phyloP scores from a whole-genome alignment of 2,888 invertebrate genomes.

The Temnothorax ravouxi region DNA sequence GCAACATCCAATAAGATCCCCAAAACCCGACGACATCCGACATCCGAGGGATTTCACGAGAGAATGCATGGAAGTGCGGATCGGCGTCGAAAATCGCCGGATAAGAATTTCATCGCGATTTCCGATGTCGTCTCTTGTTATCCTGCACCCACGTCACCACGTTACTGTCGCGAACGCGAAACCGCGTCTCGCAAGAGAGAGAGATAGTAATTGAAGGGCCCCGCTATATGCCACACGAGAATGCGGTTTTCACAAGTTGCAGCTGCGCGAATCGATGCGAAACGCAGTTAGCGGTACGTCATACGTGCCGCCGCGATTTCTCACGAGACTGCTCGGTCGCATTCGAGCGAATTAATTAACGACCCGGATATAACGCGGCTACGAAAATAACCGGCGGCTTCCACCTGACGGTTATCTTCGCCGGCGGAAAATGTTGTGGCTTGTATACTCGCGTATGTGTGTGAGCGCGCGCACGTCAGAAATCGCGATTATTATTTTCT shows the following conservation, averaged over 20 bases:
- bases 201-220: conserved; percentile 55
- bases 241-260: conserved; percentile 38
- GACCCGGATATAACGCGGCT: conserved; percentile 6
- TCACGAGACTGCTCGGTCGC: conserved; percentile 36
- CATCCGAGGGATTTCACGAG: conserved; percentile 17
- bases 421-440: conserved; percentile 43
- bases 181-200: conserved; percentile 1
- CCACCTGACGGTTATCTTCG: not conserved
- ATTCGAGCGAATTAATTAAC: conserved; percentile 40
- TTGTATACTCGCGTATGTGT: not conserved
- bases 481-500: conserved; percentile 48
- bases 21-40: conserved; percentile 17
- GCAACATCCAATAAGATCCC: conserved; percentile 21
- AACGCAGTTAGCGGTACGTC: conserved; percentile 32
- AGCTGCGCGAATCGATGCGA: conserved; percentile 38
- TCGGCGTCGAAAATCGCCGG: conserved; percentile 8
- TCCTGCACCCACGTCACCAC: not conserved
- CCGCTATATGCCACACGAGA: conserved; percentile 9
- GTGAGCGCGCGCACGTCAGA: not conserved
- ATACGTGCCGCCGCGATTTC: conserved; percentile 26
- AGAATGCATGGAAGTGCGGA: conserved; percentile 37
- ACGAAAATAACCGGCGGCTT: conserved; percentile 33
- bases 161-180: not conserved
- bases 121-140: not conserved
- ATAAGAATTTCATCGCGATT: conserved; percentile 52